Evolutionary conservation across 2,888 invertebrate genomes (phyloP).

Genomic region (Cepaea hortensis): DNA sequence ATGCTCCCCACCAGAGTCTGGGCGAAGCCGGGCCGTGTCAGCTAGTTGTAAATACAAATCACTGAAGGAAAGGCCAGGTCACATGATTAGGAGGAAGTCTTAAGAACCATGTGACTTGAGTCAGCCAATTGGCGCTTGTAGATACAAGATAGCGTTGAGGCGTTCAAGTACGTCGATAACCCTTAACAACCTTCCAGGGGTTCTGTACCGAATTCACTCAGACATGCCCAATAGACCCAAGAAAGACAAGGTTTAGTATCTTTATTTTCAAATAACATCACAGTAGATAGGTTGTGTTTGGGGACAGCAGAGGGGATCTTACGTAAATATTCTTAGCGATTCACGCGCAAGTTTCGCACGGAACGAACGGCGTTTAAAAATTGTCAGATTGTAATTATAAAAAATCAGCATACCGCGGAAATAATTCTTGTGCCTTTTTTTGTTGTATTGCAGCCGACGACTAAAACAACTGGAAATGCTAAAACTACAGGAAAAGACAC

Average conservation of each 20-base stretch:
- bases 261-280: not conserved
- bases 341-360: not conserved
- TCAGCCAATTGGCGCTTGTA: conserved; percentile 67
- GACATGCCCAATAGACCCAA: conserved; percentile 73
- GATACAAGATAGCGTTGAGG: conserved; percentile 68
- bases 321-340: no score
- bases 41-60: not conserved
- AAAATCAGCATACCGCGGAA: not conserved
- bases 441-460: conserved; percentile 64
- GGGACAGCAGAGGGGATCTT: no score
- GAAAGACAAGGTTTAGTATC: conserved; percentile 69
- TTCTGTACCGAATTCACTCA: conserved; percentile 50
- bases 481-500: conserved; percentile 68
- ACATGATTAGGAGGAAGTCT: conserved; percentile 45
- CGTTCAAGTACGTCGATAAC: conserved; percentile 59
- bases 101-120: conserved; percentile 63
- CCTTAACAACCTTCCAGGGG: conserved; percentile 54
- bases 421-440: not conserved
- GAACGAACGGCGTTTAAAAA: no score
- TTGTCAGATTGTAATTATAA: not conserved
- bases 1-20: no score
- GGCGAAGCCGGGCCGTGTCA: no score
- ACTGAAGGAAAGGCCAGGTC: not conserved
- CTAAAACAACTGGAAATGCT: conserved; percentile 64
- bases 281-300: not conserved